Conservation (phyloP, 2,113 vertebrate species). For the Oryzias celebensis region DNA sequence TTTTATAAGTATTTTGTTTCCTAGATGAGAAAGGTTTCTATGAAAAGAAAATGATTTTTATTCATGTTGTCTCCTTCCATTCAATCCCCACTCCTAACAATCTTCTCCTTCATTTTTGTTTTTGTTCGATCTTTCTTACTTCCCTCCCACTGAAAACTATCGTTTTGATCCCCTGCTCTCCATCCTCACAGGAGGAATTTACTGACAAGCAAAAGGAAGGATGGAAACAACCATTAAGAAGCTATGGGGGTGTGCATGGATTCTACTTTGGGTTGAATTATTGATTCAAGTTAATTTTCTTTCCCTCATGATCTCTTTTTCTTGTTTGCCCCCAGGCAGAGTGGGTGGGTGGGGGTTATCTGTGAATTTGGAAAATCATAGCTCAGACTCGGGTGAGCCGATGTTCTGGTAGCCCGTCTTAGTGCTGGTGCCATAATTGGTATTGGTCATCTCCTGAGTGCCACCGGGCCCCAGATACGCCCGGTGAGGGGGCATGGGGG, state of each 20-base stretch:
- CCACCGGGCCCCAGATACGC: conserved; percentile 91
- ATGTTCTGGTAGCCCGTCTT: conserved; percentile 88
- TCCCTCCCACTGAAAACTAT: conserved; percentile 16
- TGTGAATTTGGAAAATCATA: conserved; percentile 76
- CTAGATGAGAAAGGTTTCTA: conserved; percentile 9
- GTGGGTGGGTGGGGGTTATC: conserved; percentile 12
- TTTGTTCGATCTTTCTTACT: not conserved
- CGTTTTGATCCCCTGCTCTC: conserved; percentile 1
- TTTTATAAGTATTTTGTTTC: conserved; percentile 16
- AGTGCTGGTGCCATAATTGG: conserved; percentile 91
- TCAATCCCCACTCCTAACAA: conserved; percentile 34
- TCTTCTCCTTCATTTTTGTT: conserved; percentile 10
- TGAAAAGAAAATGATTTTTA: conserved; percentile 16
- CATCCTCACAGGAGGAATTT: conserved; percentile 25
- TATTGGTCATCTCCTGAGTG: conserved; percentile 85
- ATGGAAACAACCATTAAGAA: conserved; percentile 16
- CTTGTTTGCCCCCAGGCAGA: conserved; percentile 33
- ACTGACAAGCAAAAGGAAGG: not conserved
- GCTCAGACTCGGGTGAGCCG: conserved; percentile 90
- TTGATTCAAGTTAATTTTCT: conserved; percentile 46
- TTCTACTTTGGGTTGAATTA: conserved; percentile 54
- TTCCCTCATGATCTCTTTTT: conserved; percentile 28
- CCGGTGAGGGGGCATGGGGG: conserved; percentile 92
- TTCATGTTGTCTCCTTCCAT: conserved; percentile 49
- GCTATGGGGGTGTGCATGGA: not conserved